Evolutionary conservation across 1,140 invertebrate species (phyloP).

Genomic region (Cephus cinctus): DNA sequence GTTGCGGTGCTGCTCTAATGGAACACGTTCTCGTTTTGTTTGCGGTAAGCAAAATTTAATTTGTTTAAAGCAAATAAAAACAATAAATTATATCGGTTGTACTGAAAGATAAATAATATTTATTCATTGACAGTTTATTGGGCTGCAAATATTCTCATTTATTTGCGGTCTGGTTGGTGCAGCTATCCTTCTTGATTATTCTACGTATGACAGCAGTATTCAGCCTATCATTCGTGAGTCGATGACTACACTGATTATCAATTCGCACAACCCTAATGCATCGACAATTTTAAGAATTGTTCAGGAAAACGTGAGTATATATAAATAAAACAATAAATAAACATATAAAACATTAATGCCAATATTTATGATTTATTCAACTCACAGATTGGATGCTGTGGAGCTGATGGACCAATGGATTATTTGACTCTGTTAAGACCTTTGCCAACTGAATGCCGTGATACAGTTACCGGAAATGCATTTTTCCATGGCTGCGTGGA

Average conservation of each 20-base stretch:
- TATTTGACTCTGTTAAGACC: slow-evolving; percentile 74
- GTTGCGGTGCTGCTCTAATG: slow-evolving; percentile 71
- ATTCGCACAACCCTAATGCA: slow-evolving; percentile 65
- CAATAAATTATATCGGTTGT: too few relatives aligned
- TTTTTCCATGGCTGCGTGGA: slow-evolving; percentile 85
- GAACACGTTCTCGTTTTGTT: slow-evolving; percentile 64
- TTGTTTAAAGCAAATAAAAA: too few relatives aligned
- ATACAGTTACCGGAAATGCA: slow-evolving; percentile 84
- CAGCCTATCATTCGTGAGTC: slow-evolving; percentile 71
- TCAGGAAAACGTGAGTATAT: slow-evolving; percentile 76
- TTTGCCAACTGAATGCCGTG: slow-evolving; percentile 76
- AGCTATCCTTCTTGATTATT: slow-evolving; percentile 75
- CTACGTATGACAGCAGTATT: slow-evolving; percentile 73
- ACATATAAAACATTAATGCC: background rate
- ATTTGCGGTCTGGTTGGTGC: slow-evolving; percentile 71
- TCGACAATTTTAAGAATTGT: slow-evolving; percentile 69
- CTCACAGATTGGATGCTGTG: slow-evolving; percentile 79
- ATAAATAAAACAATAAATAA: background rate
- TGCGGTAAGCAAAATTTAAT: slow-evolving; percentile 57
- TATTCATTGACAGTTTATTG: slow-evolving; percentile 63
- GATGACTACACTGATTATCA: slow-evolving; percentile 71
- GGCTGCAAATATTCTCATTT: slow-evolving; percentile 69
- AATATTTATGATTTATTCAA: background rate
- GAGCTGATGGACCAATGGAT: slow-evolving; percentile 78
- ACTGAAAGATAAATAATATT: too few relatives aligned